Conservation (phyloP, 1,140 invertebrate genomes). For the Heterodera schachtii region DNA sequence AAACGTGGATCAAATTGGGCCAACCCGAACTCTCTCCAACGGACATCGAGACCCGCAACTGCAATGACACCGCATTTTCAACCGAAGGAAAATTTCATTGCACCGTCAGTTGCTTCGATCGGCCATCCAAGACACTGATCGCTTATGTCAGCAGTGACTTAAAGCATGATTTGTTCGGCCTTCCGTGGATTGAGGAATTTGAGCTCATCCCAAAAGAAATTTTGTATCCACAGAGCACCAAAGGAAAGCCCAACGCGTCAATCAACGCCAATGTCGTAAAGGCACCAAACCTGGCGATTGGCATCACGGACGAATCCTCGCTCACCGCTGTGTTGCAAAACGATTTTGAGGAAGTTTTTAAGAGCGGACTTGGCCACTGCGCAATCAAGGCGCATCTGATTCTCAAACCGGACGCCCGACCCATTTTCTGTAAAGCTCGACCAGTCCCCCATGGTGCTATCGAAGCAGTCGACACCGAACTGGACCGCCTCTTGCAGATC, state of each 20-base stretch:
- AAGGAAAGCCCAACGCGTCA: no score
- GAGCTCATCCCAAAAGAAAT: conserved; percentile 2
- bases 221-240: not conserved
- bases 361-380: no score
- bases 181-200: conserved; percentile 14
- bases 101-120: not conserved
- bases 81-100: conserved; percentile 16
- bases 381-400: no score
- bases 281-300: not conserved
- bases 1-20: conserved; percentile 18
- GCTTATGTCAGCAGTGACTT: conserved; percentile 5
- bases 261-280: no score
- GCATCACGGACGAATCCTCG: not conserved
- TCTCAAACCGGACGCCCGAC: no score
- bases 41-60: conserved; percentile 6
- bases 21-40: not conserved
- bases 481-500: no score
- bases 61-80: not conserved
- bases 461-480: no score
- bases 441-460: no score
- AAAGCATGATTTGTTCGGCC: conserved; percentile 8
- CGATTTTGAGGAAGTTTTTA: no score
- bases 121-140: not conserved
- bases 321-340: not conserved
- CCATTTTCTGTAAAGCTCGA: no score